Evolutionary conservation across 2,797 vertebrate species (phyloP), one percentile per base, ranked within the genome.

Genomic region (Pangasius larnaudii): DNA sequence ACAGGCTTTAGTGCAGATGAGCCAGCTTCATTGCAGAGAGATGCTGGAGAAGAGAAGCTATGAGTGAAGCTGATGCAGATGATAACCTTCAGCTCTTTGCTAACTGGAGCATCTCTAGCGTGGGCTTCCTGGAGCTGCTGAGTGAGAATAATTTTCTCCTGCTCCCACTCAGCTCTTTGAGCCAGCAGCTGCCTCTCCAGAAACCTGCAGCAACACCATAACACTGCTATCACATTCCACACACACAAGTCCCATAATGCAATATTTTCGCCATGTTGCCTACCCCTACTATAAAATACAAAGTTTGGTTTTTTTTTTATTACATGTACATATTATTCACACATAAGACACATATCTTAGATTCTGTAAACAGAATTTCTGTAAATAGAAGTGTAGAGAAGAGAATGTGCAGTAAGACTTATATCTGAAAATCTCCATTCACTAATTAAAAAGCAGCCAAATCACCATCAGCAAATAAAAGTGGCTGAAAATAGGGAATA

Each of bases 141-240:
- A 87, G 85, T 93, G 90, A 95, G 88, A 72, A 88, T 88, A 75
- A 93, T 91, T 67, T 94, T 85, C 67, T 96, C 95, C 36, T 94
- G 88, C 88, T 94, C 93, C 92, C 91, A 91, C 89, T 94, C 93
- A 72, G 80, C 72, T 63, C 89, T 91, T 89, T 95, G 95, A 88
- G 89, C 91, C 19, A 92, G 90, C 79, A 96, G 90, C 91, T 97
- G 96, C 56, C 85, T 92, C 92, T 97, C 96, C 92, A 97, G 89
- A 84, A 96, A 92, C 92, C 96, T 97, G 89, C 10, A 75, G 19
- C 36, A 61, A 51, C 39, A 87, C 49, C 49, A 30, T 53, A 18
- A 84, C 39, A 80, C 36, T 49, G 46, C 36, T 59, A 39, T 85
- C 46, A 84, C 42, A 2, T n/a, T 33, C 69, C 19, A 36, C 1